These are phyloP conservation scores for Tanypteryx hageni DNA, from an alignment of 2,888 invertebrate species.

Conservation along the genomic window DNA sequence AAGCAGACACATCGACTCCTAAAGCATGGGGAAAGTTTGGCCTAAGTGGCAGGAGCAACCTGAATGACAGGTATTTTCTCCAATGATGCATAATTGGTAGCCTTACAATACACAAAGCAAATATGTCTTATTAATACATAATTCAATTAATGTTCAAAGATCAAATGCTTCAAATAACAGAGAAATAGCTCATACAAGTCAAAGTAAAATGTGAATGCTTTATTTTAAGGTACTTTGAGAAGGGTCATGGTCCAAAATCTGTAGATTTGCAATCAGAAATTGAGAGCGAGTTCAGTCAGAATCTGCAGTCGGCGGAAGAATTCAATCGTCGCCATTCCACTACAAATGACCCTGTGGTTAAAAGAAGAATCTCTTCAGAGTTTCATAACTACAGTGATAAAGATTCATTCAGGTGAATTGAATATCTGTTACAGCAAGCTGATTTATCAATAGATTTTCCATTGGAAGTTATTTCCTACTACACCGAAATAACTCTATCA, in stretches of 20 bases:
- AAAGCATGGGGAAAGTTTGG: constrained; percentile 68
- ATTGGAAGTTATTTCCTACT: too few species aligned
- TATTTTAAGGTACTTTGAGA: constrained; percentile 49
- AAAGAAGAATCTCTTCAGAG: constrained; percentile 62
- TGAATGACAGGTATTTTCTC: constrained; percentile 68
- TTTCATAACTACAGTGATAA: constrained; percentile 61
- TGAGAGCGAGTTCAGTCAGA: constrained; percentile 65
- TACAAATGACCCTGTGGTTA: constrained; percentile 40
- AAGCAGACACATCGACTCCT: constrained; percentile 47
- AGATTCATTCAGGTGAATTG: constrained; percentile 58
- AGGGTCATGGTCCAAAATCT: constrained; percentile 62
- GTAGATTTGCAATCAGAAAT: constrained; percentile 63
- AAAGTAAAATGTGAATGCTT: neutral
- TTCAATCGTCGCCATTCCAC: constrained; percentile 59
- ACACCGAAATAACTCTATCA: too few species aligned
- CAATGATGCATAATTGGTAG: neutral
- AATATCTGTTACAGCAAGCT: neutral
- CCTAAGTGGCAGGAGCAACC: constrained; percentile 68
- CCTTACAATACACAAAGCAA: too few species aligned
- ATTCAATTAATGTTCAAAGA: too few species aligned
- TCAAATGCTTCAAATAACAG: too few species aligned
- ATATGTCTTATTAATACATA: too few species aligned
- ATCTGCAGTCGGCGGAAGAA: constrained; percentile 64
- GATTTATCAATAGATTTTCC: neutral
- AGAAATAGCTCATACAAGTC: neutral